Evolutionary conservation across 1,140 invertebrate species (phyloP).

Genomic region (Steinernema feltiae): DNA sequence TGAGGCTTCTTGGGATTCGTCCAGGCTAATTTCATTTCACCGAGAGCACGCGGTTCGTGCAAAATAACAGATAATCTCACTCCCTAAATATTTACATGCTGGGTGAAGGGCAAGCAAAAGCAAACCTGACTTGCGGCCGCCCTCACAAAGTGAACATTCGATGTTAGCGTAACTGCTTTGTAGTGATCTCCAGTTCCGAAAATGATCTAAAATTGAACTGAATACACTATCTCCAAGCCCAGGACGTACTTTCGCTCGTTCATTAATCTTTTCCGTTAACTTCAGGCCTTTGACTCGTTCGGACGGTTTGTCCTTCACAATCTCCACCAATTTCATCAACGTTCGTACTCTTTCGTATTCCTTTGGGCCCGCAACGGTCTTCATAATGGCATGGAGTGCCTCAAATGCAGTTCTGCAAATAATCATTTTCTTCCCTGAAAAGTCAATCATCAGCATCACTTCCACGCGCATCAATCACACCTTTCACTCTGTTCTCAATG

Average conservation of each 20-base stretch:
- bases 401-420: background rate
- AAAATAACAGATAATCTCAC: background rate
- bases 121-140: constrained; percentile 55
- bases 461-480: background rate
- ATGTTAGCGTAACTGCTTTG: constrained; percentile 56
- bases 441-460: background rate
- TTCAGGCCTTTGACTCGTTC: background rate
- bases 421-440: background rate
- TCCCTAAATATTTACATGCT: no score
- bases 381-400: background rate
- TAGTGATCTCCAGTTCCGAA: constrained; percentile 59
- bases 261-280: constrained; percentile 37
- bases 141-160: constrained; percentile 58
- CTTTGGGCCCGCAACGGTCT: background rate
- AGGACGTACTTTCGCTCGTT: constrained; percentile 55
- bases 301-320: background rate
- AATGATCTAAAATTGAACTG: constrained; percentile 48
- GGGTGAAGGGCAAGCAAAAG: no score
- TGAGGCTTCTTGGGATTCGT: background rate
- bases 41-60: background rate
- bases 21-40: background rate
- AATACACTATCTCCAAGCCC: background rate
- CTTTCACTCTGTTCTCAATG: background rate
- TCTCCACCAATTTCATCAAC: background rate
- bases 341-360: background rate